These are phyloP conservation scores for Fopius arisanus DNA, from an alignment of 1,140 invertebrate species.

Conservation along the genomic window DNA sequence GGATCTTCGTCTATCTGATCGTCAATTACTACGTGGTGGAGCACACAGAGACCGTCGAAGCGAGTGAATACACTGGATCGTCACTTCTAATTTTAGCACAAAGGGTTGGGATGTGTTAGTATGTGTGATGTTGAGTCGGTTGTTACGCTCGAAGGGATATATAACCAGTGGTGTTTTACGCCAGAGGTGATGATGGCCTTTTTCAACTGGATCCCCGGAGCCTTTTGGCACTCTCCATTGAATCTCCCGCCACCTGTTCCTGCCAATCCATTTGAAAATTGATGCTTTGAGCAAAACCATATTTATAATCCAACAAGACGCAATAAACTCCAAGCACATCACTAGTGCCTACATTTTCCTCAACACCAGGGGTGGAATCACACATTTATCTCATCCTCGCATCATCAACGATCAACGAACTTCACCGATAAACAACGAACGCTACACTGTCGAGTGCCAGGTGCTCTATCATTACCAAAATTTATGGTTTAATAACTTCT, in stretches of 20 bases:
- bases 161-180: not conserved
- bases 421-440: not conserved
- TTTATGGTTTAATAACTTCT: not conserved
- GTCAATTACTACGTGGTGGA: not conserved
- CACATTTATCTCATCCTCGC: no score
- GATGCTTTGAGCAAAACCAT: not conserved
- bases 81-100: conserved; percentile 60
- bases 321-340: not conserved
- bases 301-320: not conserved
- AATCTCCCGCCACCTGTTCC: not conserved
- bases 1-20: not conserved
- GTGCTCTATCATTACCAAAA: not conserved
- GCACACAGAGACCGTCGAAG: conserved; percentile 38
- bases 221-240: not conserved
- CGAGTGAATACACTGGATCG: conserved; percentile 54
- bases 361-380: no score
- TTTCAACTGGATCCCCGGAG: not conserved
- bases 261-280: not conserved
- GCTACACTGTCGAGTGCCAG: not conserved
- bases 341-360: not conserved
- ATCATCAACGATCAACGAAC: no score
- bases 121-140: conserved; percentile 17
- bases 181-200: not conserved
- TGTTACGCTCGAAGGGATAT: conserved; percentile 29
- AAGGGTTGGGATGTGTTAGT: conserved; percentile 48